A percentile compares a stretch with the other conserved stretches of the same genome.
These are phyloP conservation scores for Lagorchestes hirsutus DNA, from an alignment of 2,797 vertebrate genomes.

Conservation along the genomic window DNA sequence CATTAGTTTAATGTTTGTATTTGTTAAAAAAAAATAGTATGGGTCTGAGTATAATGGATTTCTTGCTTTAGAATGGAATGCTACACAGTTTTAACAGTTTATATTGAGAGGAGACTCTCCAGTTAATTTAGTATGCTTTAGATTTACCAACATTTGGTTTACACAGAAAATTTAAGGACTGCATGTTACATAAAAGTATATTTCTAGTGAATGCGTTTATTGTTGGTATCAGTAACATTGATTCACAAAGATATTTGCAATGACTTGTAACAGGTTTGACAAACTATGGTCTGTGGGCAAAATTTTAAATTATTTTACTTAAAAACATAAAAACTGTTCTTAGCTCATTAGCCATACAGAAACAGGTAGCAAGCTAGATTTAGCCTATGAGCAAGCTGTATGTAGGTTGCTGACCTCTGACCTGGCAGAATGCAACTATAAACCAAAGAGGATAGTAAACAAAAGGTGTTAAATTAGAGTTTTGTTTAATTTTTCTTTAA, in stretches of 20 bases:
- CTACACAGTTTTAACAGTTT: neutral
- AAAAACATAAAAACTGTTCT: neutral
- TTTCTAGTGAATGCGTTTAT: neutral
- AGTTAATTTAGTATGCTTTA: neutral
- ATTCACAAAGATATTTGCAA: neutral
- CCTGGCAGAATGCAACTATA: neutral
- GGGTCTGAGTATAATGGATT: neutral
- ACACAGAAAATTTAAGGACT: neutral
- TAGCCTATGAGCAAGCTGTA: neutral
- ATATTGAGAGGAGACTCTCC: neutral
- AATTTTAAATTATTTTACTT: neutral
- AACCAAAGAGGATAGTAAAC: neutral
- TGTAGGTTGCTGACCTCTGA: neutral
- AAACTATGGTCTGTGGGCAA: neutral
- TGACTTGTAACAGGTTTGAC: neutral
- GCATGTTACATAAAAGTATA: neutral
- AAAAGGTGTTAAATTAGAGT: neutral
- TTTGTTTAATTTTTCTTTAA: neutral
- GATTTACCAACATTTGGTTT: neutral
- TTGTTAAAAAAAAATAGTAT: neutral
- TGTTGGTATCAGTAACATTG: neutral
- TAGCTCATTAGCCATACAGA: neutral
- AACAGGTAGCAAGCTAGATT: neutral
- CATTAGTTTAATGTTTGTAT: neutral
- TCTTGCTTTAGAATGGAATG: neutral